phyloP scores from a whole-genome alignment of 1,140 invertebrate genomes.

The Lepidotrigona ventralis region DNA sequence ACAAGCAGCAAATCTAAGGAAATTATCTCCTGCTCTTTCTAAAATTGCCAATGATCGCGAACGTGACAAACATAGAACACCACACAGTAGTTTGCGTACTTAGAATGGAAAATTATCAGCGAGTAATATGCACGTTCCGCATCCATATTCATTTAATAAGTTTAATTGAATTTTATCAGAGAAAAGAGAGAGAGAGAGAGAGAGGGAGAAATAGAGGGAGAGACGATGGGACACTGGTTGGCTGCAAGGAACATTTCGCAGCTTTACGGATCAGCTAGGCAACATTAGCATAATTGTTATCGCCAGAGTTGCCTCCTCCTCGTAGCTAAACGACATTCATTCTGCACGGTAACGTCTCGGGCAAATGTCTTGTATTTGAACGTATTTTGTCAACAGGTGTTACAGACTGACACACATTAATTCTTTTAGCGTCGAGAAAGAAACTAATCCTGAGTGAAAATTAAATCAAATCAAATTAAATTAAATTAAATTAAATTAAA shows the following conservation, averaged over 20 bases:
- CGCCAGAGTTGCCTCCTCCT: too few species aligned
- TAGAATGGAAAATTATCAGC: not conserved
- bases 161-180: constrained; percentile 6
- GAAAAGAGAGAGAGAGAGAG: not conserved
- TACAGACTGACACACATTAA: not conserved
- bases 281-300: constrained; percentile 20
- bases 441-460: too few species aligned
- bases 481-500: too few species aligned
- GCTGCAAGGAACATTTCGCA: not conserved
- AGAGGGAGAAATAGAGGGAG: too few species aligned
- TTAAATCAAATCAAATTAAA: too few species aligned
- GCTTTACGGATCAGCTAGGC: too few species aligned
- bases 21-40: too few species aligned
- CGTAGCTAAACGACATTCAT: not conserved
- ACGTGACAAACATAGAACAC: not conserved
- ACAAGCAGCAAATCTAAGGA: too few species aligned
- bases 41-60: not conserved
- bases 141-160: constrained; percentile 11
- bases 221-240: too few species aligned
- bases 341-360: not conserved
- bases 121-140: too few species aligned
- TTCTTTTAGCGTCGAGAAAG: too few species aligned
- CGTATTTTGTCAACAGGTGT: constrained; percentile 1
- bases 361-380: not conserved
- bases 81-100: not conserved